These are phyloP conservation scores for Lacerta bilineata DNA, from an alignment of 2,797 vertebrate genomes.

Conservation along the genomic window DNA sequence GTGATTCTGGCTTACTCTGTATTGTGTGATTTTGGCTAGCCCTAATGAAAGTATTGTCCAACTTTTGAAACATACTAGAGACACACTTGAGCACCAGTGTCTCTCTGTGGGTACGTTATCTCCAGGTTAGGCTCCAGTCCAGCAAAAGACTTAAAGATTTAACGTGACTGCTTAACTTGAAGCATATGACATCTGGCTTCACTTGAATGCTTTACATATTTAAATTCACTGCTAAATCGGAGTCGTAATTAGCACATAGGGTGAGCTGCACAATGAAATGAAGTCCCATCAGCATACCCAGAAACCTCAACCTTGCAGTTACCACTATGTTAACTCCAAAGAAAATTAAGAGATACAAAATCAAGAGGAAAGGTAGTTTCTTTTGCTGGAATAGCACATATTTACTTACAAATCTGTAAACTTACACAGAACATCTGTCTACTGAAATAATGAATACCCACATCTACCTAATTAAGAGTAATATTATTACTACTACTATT, in stretches of 20 bases:
- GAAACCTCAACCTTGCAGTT: background rate
- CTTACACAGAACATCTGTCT: constrained; percentile 1
- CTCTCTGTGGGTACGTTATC: fast-evolving
- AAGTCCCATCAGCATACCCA: background rate
- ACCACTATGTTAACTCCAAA: background rate
- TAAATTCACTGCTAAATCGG: constrained; percentile 3
- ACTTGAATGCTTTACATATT: background rate
- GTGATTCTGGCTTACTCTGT: background rate
- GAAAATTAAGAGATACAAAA: background rate
- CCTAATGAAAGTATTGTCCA: background rate
- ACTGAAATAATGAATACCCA: background rate
- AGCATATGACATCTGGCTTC: background rate
- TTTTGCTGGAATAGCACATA: background rate
- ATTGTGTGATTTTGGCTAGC: background rate
- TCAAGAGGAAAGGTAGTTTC: background rate
- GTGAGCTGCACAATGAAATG: background rate
- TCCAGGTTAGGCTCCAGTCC: fast-evolving
- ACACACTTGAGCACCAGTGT: fast-evolving
- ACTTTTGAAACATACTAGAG: background rate
- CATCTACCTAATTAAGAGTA: background rate
- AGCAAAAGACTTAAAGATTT: background rate
- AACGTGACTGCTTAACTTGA: background rate
- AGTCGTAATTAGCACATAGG: background rate
- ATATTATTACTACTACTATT: too few relatives aligned
- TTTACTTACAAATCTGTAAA: background rate